These are phyloP conservation scores for Amphipoea oculea DNA, from an alignment of 2,888 invertebrate species.

Conservation along the genomic window DNA sequence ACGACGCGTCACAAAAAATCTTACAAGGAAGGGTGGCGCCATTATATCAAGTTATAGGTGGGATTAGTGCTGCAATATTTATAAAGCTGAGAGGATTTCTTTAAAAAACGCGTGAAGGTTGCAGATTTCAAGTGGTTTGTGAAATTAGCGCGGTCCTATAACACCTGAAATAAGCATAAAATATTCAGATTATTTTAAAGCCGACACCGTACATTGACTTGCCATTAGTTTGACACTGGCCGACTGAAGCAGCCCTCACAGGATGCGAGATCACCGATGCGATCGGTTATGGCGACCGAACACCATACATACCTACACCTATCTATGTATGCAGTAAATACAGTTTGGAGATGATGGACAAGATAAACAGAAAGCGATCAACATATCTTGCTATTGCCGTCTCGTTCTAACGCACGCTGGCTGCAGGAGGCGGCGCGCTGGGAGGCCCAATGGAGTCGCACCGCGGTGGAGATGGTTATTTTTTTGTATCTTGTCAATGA, in stretches of 20 bases:
- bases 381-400: slow-evolving; percentile 73
- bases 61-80: slow-evolving; percentile 61
- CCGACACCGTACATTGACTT: slow-evolving; percentile 63
- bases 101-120: background rate
- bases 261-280: slow-evolving; percentile 84
- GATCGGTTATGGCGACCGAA: slow-evolving; percentile 83
- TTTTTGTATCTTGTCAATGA: slow-evolving; percentile 90
- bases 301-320: slow-evolving; percentile 70
- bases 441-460: slow-evolving; percentile 77
- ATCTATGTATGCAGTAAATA: slow-evolving; percentile 81
- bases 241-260: slow-evolving; percentile 75
- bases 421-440: slow-evolving; percentile 82
- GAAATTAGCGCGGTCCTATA: background rate
- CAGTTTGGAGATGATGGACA: slow-evolving; percentile 85
- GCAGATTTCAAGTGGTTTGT: slow-evolving; percentile 20
- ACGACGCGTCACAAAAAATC: slow-evolving; percentile 85
- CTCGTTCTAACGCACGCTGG: slow-evolving; percentile 76
- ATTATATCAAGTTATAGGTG: slow-evolving; percentile 74
- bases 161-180: slow-evolving; percentile 17
- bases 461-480: slow-evolving; percentile 84
- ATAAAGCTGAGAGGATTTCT: slow-evolving; percentile 7
- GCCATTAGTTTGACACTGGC: slow-evolving; percentile 68
- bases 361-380: slow-evolving; percentile 86
- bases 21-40: slow-evolving; percentile 85
- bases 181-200: slow-evolving; percentile 35